Conservation (phyloP, 2,113 vertebrate species). For the Zosterops pallidus region DNA sequence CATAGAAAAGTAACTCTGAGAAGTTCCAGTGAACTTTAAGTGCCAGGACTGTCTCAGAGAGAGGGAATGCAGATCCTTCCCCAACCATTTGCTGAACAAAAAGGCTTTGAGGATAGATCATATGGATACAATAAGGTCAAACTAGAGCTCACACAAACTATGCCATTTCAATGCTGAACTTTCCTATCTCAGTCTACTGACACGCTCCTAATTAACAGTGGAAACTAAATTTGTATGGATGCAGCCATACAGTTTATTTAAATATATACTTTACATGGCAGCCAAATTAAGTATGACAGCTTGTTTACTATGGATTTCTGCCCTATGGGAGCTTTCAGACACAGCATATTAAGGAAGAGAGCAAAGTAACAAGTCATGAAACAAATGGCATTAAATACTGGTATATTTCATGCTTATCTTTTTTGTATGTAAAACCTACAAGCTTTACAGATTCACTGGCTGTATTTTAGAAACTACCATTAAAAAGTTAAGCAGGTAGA, state of each 20-base stretch:
- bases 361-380: background rate
- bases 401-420: background rate
- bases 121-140: background rate
- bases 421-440: background rate
- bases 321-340: conserved; percentile 35
- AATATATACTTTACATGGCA: background rate
- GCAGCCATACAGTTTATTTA: background rate
- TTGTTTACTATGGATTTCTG: conserved; percentile 29
- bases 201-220: background rate
- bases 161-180: background rate
- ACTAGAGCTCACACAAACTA: background rate
- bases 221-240: background rate
- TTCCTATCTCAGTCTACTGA: background rate
- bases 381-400: background rate
- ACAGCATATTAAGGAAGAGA: conserved; percentile 7
- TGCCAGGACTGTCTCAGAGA: background rate
- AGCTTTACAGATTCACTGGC: background rate
- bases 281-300: conserved; percentile 25
- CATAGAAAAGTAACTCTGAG: background rate
- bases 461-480: background rate
- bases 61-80: background rate
- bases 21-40: background rate
- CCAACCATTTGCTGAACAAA: background rate
- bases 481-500: background rate
- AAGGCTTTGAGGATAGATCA: background rate